Base-by-base conservation (phyloP, 2,797 vertebrate species). In the Anableps anableps region DNA sequence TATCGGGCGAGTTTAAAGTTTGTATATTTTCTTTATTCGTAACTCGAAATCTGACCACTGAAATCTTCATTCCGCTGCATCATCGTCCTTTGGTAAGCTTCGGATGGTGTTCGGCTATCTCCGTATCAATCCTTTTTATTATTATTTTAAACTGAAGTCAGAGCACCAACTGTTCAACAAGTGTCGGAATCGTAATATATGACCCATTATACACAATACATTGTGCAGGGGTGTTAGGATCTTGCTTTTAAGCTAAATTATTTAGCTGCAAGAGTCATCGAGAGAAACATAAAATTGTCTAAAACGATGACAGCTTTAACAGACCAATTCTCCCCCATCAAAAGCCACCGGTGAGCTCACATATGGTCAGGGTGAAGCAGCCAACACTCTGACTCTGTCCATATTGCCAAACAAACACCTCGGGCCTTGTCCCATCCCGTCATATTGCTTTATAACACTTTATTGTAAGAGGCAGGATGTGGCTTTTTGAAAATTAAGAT, bases 351-450 rank as follows among this genome's bases (percentile, higher is more conserved):
- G 93, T 93, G 93, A 84, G 94, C 88, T 91, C 91, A 83, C 95
- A 96, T 96, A 96, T 96, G 95, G 95, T 90, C 53, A 38, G 85
- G 82, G 85, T 66, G 91, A 86, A 78, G 38, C 85, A 78, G 95
- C 95, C 95, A 96, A 93, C 92, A 91, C 88, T 85, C 90, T 78
- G 89, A 90, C 87, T 91, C 92, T 93, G 91, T 93, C 93, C 93
- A 94, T 94, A 94, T 94, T 94, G 94, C 93, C 92, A 93, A 94
- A 94, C 91, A 94, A 94, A 93, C 94, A 95, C 93, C 94, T 89
- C 93, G 83, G 94, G 94, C 94, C 90, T 90, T 74, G 93, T 91
- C 90, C 93, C 87, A 83, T 83, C 93, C 19, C 36, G 41, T 91
- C 92, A 92, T 94, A 94, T 95, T 94, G 93, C 94, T 91, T 93